Percentiles rank a stretch among this genome's conserved stretches.
phyloP scores from a whole-genome alignment of 2,797 vertebrate genomes.

The Pangasius larnaudii region DNA sequence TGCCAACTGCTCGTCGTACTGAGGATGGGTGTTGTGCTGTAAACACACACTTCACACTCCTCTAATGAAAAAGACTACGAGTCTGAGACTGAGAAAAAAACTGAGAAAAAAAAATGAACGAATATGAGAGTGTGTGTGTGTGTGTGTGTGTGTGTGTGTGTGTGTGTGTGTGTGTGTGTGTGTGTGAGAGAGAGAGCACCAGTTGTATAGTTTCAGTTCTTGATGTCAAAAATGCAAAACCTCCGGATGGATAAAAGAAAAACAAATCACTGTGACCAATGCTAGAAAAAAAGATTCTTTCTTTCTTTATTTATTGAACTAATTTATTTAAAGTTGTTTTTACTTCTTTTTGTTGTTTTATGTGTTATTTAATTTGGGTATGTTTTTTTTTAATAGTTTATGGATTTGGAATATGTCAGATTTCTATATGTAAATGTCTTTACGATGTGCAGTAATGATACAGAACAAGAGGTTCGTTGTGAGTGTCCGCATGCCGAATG shows the following conservation, averaged over 20 bases:
- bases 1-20: constrained; percentile 87
- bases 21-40: constrained; percentile 50
- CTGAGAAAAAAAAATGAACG: constrained; percentile 72
- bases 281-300: constrained; percentile 70
- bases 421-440: constrained; percentile 82
- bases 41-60: constrained; percentile 52
- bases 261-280: constrained; percentile 96
- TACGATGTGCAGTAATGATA: constrained; percentile 88
- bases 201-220: constrained; percentile 72
- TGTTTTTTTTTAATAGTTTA: constrained; percentile 70
- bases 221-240: constrained; percentile 77
- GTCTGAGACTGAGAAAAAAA: neutral
- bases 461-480: constrained; percentile 83
- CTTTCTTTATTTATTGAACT: constrained; percentile 38
- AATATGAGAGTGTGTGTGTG: constrained; percentile 42
- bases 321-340: constrained; percentile 52
- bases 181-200: constrained; percentile 57
- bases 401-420: constrained; percentile 74
- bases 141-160: constrained; percentile 57
- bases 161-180: constrained; percentile 51
- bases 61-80: neutral
- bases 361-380: constrained; percentile 70
- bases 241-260: constrained; percentile 77
- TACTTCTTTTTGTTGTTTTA: constrained; percentile 68
- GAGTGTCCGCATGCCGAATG: constrained; percentile 90